Evolutionary conservation across 2,797 vertebrate genomes (phyloP), one percentile per base, ranked within the genome.

Genomic region (Tokudaia muenninki): DNA sequence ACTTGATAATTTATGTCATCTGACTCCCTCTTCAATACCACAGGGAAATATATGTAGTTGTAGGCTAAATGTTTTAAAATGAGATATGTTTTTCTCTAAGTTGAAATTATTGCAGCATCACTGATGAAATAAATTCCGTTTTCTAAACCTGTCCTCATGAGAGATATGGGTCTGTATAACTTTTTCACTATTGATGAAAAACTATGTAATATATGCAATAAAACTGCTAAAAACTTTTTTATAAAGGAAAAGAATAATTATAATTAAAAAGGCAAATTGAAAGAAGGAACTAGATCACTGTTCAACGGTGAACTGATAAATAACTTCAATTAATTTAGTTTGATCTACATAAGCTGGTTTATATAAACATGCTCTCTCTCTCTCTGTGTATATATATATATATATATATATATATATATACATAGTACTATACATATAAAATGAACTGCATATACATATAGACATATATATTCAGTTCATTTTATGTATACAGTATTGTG

Each of bases 1-100:
- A 80, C 75, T 91, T 87, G 78, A 41, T 79, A 72, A 87, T 91
- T 95, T 80, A 61, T 41, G 50, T 72, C 89, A 91, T 74, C 34
- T 26, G n/a, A 50, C 52, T 87, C 26, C n/a, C 17, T 72, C n/a
- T 74, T 87, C 34, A 91, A 87, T 74, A 91, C 94, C 57, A 47
- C 19, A 50, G 75, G 63, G 41, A 91, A 95, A 91, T 87, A 87
- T 41, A 91, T 87, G 74, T 61, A 78, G n/a, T 61, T 91, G 37
- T 61, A 47, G 52, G 70, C 52, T 80, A 95, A 78, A 87, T 80
- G 55, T 74, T 72, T 79, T 72, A 19, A 41, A 79, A 80, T 72
- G 34, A 86, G 55, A 63, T 72, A 78, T 59, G 26, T 50, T 80
- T 80, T 84, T 80, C 63, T 50, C 26, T 19, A 86, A 87, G 70